phyloP scores from a whole-genome alignment of 1,140 invertebrate genomes.

The Ericerus pela region DNA sequence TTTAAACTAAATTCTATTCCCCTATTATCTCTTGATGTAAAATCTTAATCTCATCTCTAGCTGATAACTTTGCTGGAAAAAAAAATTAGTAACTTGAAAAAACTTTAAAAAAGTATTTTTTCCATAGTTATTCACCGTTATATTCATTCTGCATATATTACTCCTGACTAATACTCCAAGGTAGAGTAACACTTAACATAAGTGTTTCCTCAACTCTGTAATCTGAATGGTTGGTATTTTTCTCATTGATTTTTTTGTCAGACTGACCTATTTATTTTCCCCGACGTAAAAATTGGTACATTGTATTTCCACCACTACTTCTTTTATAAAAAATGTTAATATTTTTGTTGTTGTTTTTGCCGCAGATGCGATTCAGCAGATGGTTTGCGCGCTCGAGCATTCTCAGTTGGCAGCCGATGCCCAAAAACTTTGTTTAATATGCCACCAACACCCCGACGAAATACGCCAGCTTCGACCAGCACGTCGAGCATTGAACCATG shows the following conservation, averaged over 20 bases:
- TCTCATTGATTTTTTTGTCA: background rate
- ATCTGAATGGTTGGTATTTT: background rate
- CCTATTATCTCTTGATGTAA: too few species aligned
- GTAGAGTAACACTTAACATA: too few species aligned
- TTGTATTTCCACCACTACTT: background rate
- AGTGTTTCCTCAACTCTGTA: too few species aligned
- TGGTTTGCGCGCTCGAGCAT: conserved; percentile 41
- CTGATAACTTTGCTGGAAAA: too few species aligned
- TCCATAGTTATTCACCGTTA: too few species aligned
- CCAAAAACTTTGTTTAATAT: conserved; percentile 12
- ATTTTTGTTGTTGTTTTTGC: conserved; percentile 27
- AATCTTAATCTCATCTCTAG: too few species aligned
- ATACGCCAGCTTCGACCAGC: conserved; percentile 34
- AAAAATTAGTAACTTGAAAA: too few species aligned
- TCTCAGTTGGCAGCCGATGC: conserved; percentile 41
- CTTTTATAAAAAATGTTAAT: background rate
- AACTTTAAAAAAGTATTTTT: too few species aligned
- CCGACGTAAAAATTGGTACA: background rate
- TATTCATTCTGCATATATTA: too few species aligned
- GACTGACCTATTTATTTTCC: background rate
- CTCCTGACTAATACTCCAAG: too few species aligned
- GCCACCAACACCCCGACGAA: conserved; percentile 8
- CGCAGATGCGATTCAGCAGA: conserved; percentile 31
- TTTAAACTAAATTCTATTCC: too few species aligned
- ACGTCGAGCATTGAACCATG: conserved; percentile 48